Evolutionary conservation across 2,113 vertebrate species (phyloP), one percentile per base, ranked within the genome.

Genomic region (Hemicordylus capensis): DNA sequence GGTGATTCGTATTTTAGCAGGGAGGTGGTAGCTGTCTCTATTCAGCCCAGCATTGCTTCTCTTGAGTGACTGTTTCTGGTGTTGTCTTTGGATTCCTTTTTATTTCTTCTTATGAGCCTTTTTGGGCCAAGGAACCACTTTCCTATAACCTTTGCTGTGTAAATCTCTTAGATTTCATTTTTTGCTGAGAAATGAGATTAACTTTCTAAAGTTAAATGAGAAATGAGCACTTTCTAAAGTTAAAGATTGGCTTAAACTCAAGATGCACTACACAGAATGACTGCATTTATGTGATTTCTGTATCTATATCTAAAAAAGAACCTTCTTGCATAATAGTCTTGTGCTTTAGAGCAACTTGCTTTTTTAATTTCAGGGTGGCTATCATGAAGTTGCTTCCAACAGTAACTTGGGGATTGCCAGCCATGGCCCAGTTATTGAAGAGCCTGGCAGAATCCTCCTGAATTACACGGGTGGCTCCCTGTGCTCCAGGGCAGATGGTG

Each of bases 351-450:
- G 34, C 46, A 24, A 31, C 31, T 37, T 80, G 80, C 20, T 42
- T 34, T 89, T 84, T 28, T n/a, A 69, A 80, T 92, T 85, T n/a
- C 88, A 97, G 97, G 93, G 2, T 12, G 88, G 91, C 19, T 94
- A 61, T 64, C 81, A 84, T 12, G 98, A 98, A 90, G 93, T 90
- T 0, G 97, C 97, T 1, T 96, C 97, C 2, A 95, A 98, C 91
- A 97, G 97, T 73, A 99, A 98, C 93, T 93, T 99, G 95, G 99
- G 99, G 4, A 20, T 98, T 31, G 97, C 97, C 48, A 96, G 90
- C 87, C 94, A 94, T 9, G 97, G 97, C 1, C 97, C 98, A 0
- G 48, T 95, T 83, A 95, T 99, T 61, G 96, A 98, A 91, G 94
- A 84, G 0, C 94, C 80, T 1, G 96, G 97, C 89, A 97, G 93